Evolutionary conservation across 2,888 invertebrate genomes (phyloP), one percentile per base, ranked within the genome.

Genomic region (Chrysomela aeneicollis): DNA sequence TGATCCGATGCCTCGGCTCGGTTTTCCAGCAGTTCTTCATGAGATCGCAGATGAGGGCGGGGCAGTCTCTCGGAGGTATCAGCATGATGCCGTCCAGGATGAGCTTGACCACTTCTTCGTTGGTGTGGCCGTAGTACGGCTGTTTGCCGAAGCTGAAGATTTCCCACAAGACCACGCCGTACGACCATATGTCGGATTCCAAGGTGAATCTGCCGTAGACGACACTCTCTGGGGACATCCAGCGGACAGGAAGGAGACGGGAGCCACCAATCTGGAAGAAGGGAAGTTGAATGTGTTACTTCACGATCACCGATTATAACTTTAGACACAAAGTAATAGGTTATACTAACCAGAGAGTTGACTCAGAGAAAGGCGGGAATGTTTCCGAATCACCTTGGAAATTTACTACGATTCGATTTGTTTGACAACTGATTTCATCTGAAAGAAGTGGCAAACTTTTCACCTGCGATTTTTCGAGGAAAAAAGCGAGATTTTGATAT

Each of bases 171-270:
- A 96, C 91, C 1, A 97, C 93, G 0, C 96, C 97, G 79, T 91
- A 97, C 0, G 95, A 92, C 95, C 95, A 97, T 0, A 96, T 91
- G 80, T 97, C 97, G 0, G 94, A 94, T 82, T 95, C 95, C 60
- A 94, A 87, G 0, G 94, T 94, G 81, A 94, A 96, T 52, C 93
- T 88, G 21, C 94, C 95, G 78, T 93, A 95, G 67, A 94, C 87
- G 42, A 97, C 91, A 72, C 94, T 92, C 82, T 97, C 97, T 0
- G 95, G 94, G 0, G 96, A 92, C 95, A 97, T 95, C 97, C 97
- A 97, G n/a, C 97, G 87, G 0, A 97, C 92, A 0, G 97, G 96
- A 77, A 96, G 86, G 58, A 93, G 85, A 52, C 92, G 84, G 30
- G 91, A 91, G 1, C 93, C 93, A 1, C 92, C 92, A 83, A 93